phyloP scores from a whole-genome alignment of 2,888 invertebrate species.

The Petrophora chlorosata region DNA sequence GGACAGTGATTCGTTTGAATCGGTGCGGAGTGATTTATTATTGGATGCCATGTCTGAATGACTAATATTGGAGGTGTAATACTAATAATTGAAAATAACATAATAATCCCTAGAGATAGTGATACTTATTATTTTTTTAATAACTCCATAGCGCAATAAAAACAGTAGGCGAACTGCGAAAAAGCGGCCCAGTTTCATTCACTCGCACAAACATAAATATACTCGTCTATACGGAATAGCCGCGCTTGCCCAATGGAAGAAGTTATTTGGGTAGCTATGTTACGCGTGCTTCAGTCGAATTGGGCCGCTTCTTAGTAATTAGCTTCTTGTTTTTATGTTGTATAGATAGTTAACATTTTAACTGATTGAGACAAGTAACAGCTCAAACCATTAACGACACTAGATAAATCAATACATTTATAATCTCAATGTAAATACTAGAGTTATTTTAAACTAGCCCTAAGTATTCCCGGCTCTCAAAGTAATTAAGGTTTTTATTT shows the following conservation, averaged over 20 bases:
- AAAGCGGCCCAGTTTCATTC: neutral
- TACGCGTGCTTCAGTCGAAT: neutral
- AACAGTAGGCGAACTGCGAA: constrained; percentile 5
- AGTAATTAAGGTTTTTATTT: constrained; percentile 78
- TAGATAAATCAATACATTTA: constrained; percentile 77
- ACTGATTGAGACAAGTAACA: constrained; percentile 60
- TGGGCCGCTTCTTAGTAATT: neutral
- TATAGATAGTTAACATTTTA: constrained; percentile 47
- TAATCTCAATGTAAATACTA: constrained; percentile 83
- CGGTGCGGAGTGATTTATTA: constrained; percentile 49
- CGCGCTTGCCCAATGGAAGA: too few species aligned
- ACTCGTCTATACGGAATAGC: too few species aligned
- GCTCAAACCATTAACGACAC: constrained; percentile 80
- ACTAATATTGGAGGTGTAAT: constrained; percentile 41
- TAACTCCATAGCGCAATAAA: constrained; percentile 13
- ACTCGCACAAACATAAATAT: neutral
- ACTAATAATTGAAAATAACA: constrained; percentile 31
- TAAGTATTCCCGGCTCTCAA: constrained; percentile 83
- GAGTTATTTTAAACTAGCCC: constrained; percentile 64
- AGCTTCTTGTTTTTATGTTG: constrained; percentile 42
- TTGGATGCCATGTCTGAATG: constrained; percentile 58
- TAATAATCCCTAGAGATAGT: constrained; percentile 29
- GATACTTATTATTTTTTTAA: constrained; percentile 34
- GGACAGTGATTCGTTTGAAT: constrained; percentile 59
- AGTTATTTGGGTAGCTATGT: too few species aligned